Evolutionary conservation across 1,140 invertebrate species (phyloP), one percentile per base, ranked within the genome.

Genomic region (Bombus sibiricus): DNA sequence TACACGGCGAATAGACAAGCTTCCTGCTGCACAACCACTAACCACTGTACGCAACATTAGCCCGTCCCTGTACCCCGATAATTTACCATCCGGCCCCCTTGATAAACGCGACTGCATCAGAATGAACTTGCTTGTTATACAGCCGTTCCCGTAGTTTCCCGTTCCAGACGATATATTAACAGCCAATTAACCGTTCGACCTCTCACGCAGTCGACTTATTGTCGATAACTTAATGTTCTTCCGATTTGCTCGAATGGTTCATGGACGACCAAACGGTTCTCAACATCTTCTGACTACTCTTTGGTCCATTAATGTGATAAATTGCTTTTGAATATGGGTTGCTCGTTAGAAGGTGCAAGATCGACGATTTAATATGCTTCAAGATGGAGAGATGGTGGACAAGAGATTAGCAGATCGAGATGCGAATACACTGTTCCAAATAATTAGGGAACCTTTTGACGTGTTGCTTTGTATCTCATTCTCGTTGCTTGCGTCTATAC

Each of bases 31-130:
- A 79, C 37, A 62, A 25, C 37, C 37, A 41, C 37, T 15, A 13
- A 12, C 32, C 59, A 47, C 66, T 47, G 13, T 62, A 72, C 83
- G 75, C 75, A 62, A 84, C 76, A 71, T 84, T 83, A 77, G 69
- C 82, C 72, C 41, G 32, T 6, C 73, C 73, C 73, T 47, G 28
- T 73, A 39, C 34, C 80, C 10, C 80, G 71, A 82, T 82, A 74
- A 82, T 82, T 76, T 68, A 83, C 22, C 72, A 37, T 18, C 28
- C 72, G 34, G 22, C 66, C 78, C 15, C 62, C 47, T 43, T 59
- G 82, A 83, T 68, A 78, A 47, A 83, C 28, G 78, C 34, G 1
- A 25, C 34, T 59, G 25, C 13, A 1, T 22, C 41, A 15, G 41
- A 73, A 73, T 41, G 12, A 32, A 73, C 15, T 43, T 43, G 41